phyloP scores from a whole-genome alignment of 2,888 invertebrate genomes.

The Agrotis ipsilon region DNA sequence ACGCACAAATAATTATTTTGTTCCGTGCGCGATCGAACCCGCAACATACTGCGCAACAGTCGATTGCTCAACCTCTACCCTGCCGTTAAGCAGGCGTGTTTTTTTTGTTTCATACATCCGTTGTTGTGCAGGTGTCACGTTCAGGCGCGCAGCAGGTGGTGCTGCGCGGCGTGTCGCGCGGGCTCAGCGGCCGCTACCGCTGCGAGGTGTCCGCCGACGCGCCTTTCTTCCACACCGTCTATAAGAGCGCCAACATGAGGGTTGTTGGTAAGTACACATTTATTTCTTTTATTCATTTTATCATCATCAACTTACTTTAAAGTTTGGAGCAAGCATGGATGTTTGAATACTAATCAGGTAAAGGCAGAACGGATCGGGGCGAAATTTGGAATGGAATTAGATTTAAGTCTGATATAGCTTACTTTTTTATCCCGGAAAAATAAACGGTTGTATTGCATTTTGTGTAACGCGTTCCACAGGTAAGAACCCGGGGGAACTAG shows the following conservation, averaged over 20 bases:
- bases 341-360: too few species aligned
- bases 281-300: background rate
- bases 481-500: background rate
- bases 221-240: slow-evolving; percentile 93
- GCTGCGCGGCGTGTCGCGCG: slow-evolving; percentile 92
- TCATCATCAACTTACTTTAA: background rate
- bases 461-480: background rate
- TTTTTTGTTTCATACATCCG: background rate
- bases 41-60: too few species aligned
- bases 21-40: too few species aligned
- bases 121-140: slow-evolving; percentile 89
- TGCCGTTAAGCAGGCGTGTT: too few species aligned
- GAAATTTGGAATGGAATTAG: too few species aligned
- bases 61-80: too few species aligned
- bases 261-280: slow-evolving; percentile 93
- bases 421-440: too few species aligned
- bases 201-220: slow-evolving; percentile 95
- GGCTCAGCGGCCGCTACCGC: slow-evolving; percentile 93
- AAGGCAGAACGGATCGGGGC: too few species aligned
- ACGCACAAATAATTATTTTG: too few species aligned
- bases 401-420: too few species aligned
- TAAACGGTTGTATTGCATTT: background rate
- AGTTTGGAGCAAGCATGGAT: too few species aligned
- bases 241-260: slow-evolving; percentile 93
- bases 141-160: slow-evolving; percentile 93